Conservation (phyloP, 1,140 invertebrate species). For the Solen grandis region DNA sequence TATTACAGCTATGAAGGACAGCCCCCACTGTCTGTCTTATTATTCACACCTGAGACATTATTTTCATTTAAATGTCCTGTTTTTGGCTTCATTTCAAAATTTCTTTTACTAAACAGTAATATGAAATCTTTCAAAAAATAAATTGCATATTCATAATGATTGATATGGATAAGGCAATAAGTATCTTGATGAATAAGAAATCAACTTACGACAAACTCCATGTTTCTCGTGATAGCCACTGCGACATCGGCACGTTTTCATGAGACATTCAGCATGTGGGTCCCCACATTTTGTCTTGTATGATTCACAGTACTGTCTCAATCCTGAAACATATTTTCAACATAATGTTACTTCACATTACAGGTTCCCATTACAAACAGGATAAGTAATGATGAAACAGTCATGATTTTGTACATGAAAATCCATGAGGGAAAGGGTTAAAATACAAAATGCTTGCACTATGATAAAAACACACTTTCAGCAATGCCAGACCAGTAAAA, state of each 20-base stretch:
- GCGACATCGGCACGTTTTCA: slow-evolving; percentile 31
- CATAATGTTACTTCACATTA: too few species aligned
- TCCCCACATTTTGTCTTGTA: slow-evolving; percentile 34
- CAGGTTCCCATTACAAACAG: too few species aligned
- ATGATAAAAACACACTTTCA: not conserved
- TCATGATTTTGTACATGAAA: not conserved
- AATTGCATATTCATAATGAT: not conserved
- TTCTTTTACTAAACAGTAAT: not conserved
- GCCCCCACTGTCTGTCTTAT: too few species aligned
- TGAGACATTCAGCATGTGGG: slow-evolving; percentile 42
- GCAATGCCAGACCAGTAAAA: not conserved
- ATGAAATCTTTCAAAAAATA: not conserved
- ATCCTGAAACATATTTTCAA: slow-evolving; percentile 24
- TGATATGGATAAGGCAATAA: not conserved
- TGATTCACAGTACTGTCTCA: slow-evolving; percentile 24
- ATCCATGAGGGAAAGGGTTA: not conserved
- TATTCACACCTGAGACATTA: too few species aligned
- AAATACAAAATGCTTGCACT: not conserved
- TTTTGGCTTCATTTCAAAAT: not conserved
- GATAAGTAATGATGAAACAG: not conserved
- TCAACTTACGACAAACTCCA: slow-evolving; percentile 40
- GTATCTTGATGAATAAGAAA: not conserved
- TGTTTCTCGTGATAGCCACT: slow-evolving; percentile 45
- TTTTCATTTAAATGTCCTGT: too few species aligned
- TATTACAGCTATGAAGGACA: too few species aligned